Evolutionary conservation across 2,888 invertebrate genomes (phyloP), one percentile per base, ranked within the genome.

Genomic region (Lamproptera curius): DNA sequence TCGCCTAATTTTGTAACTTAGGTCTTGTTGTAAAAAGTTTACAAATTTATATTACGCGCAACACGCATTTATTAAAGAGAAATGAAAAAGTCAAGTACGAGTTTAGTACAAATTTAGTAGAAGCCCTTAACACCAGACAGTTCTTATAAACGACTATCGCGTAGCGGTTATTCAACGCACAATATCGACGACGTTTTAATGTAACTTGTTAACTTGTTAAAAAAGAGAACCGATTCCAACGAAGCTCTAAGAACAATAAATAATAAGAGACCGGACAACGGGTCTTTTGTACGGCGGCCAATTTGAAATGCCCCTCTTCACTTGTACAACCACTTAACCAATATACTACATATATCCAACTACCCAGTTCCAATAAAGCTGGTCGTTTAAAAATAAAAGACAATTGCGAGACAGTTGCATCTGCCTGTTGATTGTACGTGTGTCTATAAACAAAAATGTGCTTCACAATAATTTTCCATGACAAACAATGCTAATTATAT

Each of bases 371-470:
- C 28, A 33, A 45, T 50, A 48, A 52, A 13, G 37, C 67, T 77
- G 74, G 77, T 58, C 65, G 63, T 60, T 72, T 72, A 74, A 77
- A 76, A 83, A 83, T 83, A 80, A 82, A 78, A 69, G 65, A 68
- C 78, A 78, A 80, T 77, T 76, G 76, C 71, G 71, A 63, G 62
- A 66, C 66, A 75, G 66, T 70, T 73, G 71, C 72, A 73, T 59
- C 56, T 56, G 59, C 65, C 62, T 40, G 55, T 55, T 48, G 38
- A 58, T 57, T 58, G 56, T 57, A 53, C 54, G 52, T 63, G 54
- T 55, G 57, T 61, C 52, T 56, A 61, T 58, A 59, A 61, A 63
- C 60, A 65, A 64, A 59, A 65, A 67, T 62, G 13, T 61, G 60
- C 58, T 62, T 58, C 70, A 73, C 76, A 70, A 62, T 60, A n/a